Conservation (phyloP, 2,113 vertebrate species). For the Thunnus thynnus region DNA sequence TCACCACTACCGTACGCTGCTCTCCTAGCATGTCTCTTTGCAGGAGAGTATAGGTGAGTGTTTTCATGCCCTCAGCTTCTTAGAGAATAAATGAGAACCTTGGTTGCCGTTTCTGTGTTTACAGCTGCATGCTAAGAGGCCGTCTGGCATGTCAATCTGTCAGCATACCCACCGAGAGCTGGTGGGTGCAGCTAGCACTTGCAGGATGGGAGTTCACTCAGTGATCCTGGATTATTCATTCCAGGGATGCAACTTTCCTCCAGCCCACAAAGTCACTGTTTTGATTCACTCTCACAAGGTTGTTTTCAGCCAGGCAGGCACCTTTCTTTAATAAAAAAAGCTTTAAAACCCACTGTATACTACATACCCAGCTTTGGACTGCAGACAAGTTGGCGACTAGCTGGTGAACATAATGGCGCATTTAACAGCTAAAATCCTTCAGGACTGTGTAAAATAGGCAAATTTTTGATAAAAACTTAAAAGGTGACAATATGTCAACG, state of each 20-base stretch:
- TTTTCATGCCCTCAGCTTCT: conserved; percentile 27
- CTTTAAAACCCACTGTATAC: too few relatives aligned
- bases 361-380: too few relatives aligned
- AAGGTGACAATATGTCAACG: too few relatives aligned
- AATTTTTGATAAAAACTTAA: too few relatives aligned
- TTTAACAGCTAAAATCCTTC: too few relatives aligned
- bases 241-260: background rate
- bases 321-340: too few relatives aligned
- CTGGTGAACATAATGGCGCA: too few relatives aligned
- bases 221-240: conserved; percentile 42
- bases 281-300: too few relatives aligned
- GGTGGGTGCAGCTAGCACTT: conserved; percentile 10
- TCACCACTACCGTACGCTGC: background rate
- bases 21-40: background rate
- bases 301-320: too few relatives aligned
- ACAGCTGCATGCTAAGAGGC: conserved; percentile 54
- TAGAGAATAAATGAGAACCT: conserved; percentile 12
- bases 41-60: background rate
- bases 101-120: conserved; percentile 43
- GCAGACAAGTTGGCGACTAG: too few relatives aligned
- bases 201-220: conserved; percentile 21
- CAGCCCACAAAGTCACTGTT: too few relatives aligned
- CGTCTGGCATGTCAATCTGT: conserved; percentile 56
- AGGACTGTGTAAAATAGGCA: too few relatives aligned
- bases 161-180: conserved; percentile 29